Evolutionary conservation across 2,113 vertebrate genomes (phyloP).

Genomic region (Dasypus novemcinctus): DNA sequence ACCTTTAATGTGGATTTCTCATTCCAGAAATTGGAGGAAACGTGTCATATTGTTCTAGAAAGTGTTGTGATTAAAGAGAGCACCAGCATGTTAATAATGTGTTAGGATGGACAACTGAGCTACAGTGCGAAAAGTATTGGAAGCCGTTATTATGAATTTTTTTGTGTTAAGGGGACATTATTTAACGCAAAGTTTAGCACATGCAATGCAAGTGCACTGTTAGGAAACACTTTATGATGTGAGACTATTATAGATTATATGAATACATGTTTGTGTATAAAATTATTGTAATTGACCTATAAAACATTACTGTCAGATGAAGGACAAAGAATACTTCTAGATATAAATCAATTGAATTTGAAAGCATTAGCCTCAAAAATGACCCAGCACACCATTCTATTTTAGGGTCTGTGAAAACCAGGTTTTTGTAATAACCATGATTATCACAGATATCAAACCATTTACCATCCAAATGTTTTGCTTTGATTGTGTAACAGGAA

Average conservation of each 20-base stretch:
- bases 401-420: background rate
- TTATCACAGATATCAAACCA: background rate
- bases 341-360: background rate
- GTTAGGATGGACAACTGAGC: background rate
- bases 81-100: accelerated
- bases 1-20: background rate
- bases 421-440: background rate
- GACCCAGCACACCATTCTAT: too few species aligned
- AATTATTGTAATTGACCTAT: background rate
- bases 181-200: accelerated
- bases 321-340: background rate
- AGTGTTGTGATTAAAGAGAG: accelerated
- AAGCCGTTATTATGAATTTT: accelerated
- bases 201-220: accelerated
- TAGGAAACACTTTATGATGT: accelerated
- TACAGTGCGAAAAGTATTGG: accelerated
- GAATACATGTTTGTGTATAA: accelerated
- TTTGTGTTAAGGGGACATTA: accelerated
- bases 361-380: background rate
- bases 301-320: background rate
- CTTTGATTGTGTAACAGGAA: background rate
- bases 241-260: accelerated
- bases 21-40: background rate
- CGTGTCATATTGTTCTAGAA: background rate
- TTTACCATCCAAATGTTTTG: background rate